Conservation (phyloP, 2,888 invertebrate species). For the Branchinecta sandiegonensis region DNA sequence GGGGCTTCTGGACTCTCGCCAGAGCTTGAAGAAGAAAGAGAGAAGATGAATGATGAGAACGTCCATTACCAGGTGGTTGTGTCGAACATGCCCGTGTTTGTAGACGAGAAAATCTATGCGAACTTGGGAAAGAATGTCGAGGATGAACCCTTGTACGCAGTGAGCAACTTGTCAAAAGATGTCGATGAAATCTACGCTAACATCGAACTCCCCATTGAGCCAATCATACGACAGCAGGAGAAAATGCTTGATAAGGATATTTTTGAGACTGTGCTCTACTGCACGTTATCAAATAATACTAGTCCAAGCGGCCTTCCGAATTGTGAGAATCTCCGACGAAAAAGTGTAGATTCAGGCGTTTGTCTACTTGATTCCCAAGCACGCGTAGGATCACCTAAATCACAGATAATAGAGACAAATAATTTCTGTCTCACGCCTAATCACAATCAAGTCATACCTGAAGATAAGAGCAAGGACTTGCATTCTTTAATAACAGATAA, state of each 20-base stretch:
- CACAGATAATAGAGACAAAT: neutral
- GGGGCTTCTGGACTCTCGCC: constrained; percentile 9
- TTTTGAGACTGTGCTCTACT: no score
- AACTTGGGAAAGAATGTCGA: neutral
- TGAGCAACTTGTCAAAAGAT: neutral
- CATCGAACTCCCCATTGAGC: neutral
- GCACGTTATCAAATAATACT: no score
- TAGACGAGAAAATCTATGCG: constrained; percentile 10
- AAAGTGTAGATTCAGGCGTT: no score
- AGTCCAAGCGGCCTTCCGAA: no score
- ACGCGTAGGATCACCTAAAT: neutral
- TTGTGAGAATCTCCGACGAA: no score
- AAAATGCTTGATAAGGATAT: no score
- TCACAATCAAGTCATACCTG: neutral
- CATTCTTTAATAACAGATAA: neutral
- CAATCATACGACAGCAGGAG: neutral
- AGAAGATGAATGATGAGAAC: neutral
- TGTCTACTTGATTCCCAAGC: neutral
- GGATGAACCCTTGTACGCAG: neutral
- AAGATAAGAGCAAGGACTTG: constrained; percentile 5
- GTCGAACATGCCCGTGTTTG: constrained; percentile 5
- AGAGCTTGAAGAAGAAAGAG: neutral
- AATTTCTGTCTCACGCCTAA: neutral
- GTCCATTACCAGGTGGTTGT: neutral
- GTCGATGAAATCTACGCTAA: neutral